Evolutionary conservation across 2,797 vertebrate genomes (phyloP).

Genomic region (Threskiornis aethiopicus): DNA sequence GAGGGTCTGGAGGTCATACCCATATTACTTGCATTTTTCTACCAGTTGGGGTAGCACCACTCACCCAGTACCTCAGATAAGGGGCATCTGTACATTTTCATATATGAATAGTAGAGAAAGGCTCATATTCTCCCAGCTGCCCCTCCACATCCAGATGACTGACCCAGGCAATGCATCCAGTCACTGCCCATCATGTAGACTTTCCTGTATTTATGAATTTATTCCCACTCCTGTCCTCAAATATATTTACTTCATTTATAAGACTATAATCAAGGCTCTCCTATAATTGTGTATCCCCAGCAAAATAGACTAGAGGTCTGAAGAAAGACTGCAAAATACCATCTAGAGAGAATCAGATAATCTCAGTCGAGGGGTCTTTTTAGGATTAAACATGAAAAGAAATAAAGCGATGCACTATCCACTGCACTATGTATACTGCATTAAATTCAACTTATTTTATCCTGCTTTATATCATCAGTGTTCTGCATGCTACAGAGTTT

Average conservation of each 20-base stretch:
- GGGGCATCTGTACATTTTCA: neutral
- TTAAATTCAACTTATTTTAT: neutral
- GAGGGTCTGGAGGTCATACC: neutral
- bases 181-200: neutral
- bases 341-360: neutral
- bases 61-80: neutral
- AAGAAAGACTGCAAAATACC: neutral
- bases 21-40: neutral
- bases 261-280: neutral
- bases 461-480: neutral
- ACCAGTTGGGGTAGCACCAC: neutral
- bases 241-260: neutral
- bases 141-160: neutral
- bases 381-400: neutral
- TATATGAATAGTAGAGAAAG: neutral
- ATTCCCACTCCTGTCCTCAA: neutral
- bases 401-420: neutral
- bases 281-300: neutral
- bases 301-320: neutral
- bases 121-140: neutral
- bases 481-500: neutral
- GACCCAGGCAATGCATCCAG: neutral
- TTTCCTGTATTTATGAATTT: neutral
- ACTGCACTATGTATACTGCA: neutral
- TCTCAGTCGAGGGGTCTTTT: neutral